These are phyloP conservation scores for Plagiodera versicolora DNA, from an alignment of 2,888 invertebrate species.

Conservation along the genomic window DNA sequence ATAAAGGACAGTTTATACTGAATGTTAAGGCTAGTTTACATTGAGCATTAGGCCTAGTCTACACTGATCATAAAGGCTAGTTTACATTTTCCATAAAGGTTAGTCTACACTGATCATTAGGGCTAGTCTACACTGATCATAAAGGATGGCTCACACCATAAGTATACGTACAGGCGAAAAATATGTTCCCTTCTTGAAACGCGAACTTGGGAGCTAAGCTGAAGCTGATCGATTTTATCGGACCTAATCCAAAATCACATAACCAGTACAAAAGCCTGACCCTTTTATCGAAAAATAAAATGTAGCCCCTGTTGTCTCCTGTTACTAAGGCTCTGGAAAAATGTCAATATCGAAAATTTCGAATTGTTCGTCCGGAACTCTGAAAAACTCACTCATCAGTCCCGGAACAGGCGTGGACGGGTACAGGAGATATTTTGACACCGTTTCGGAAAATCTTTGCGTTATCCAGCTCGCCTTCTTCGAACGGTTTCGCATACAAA, in stretches of 20 bases:
- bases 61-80: no score
- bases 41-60: no score
- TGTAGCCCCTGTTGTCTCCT: slow-evolving; percentile 59
- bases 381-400: slow-evolving; percentile 59
- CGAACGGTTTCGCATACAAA: slow-evolving; percentile 51
- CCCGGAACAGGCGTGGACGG: slow-evolving; percentile 57
- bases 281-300: slow-evolving; percentile 63
- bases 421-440: slow-evolving; percentile 53
- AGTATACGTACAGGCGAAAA: slow-evolving; percentile 24
- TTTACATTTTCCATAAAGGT: no score
- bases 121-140: no score
- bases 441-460: slow-evolving; percentile 57
- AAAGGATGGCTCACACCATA: no score
- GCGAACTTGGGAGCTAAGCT: slow-evolving; percentile 44
- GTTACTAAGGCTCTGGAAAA: slow-evolving; percentile 51
- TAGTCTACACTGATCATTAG: no score
- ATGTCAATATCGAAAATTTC: slow-evolving; percentile 17
- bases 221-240: slow-evolving; percentile 59
- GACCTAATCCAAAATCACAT: slow-evolving; percentile 56
- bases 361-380: no score
- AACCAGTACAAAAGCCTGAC: slow-evolving; percentile 63
- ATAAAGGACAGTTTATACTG: no score
- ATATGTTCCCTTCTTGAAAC: slow-evolving; percentile 24
- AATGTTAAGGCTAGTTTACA: no score
- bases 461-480: slow-evolving; percentile 46